Conservation (phyloP, 1,140 invertebrate species). For the Popillia japonica region DNA sequence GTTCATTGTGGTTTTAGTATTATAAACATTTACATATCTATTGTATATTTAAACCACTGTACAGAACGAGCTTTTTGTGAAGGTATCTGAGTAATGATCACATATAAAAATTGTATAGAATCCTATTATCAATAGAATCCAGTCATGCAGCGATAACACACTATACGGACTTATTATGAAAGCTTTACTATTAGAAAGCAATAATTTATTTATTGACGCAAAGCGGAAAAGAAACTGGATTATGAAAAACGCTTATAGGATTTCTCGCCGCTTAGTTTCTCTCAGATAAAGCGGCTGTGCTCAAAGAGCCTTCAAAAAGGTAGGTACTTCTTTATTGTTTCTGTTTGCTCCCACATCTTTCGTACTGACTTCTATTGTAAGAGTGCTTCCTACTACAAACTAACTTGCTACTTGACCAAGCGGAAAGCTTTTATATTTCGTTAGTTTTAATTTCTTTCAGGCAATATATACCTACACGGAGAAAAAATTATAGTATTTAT, state of each 20-base stretch:
- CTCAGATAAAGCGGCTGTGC: background rate
- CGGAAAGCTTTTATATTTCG: background rate
- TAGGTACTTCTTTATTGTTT: background rate
- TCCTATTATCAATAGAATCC: too few relatives aligned
- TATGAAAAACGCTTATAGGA: background rate
- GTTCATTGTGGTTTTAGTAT: too few relatives aligned
- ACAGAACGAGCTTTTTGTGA: too few relatives aligned
- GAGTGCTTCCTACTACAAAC: background rate
- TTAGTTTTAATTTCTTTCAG: background rate
- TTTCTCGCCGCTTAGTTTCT: background rate
- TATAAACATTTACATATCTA: too few relatives aligned
- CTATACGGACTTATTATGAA: too few relatives aligned
- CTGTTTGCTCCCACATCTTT: background rate
- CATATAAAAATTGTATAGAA: too few relatives aligned
- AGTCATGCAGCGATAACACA: too few relatives aligned
- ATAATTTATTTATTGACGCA: conserved; percentile 1
- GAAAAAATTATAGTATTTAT: too few relatives aligned
- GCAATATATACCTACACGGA: background rate
- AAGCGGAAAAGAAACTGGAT: background rate
- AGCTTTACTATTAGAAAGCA: background rate
- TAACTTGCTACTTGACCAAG: background rate
- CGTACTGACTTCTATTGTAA: background rate
- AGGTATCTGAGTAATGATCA: too few relatives aligned
- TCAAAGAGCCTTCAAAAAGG: background rate
- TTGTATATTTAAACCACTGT: too few relatives aligned